Evolutionary conservation across 2,113 vertebrate species (phyloP), one percentile per base, ranked within the genome.

Genomic region (Atractosteus spatula): DNA sequence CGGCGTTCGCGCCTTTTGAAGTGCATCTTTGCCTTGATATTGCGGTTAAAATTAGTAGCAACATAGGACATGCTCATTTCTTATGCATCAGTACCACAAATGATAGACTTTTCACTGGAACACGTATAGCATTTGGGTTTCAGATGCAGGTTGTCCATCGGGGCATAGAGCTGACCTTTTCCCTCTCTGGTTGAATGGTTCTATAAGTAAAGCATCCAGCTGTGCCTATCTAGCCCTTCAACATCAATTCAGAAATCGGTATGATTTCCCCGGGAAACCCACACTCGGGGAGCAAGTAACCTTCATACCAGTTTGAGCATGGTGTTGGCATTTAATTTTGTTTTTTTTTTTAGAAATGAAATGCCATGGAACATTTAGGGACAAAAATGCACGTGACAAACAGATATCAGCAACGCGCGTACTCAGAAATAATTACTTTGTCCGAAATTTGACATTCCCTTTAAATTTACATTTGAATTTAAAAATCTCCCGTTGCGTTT

Each of bases 181-280:
- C 63, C 89, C 88, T 89, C 87, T 84, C 85, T 81, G 84, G 80
- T 86, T 92, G 89, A 92, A 90, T 87, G 81, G 88, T 81, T 82
- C 82, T 76, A 83, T 76, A 82, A 89, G 89, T 83, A 89, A 87
- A 81, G 85, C 79, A 83, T 83, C 94, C 94, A 88, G 90, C 92
- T 92, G 94, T 90, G 91, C 88, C 89, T 89, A 88, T 85, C 89
- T 86, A 83, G 91, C 86, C 91, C 94, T 92, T 93, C 92, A 93
- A 92, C 91, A 86, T 89, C 91, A 91, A 86, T 91, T 93, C 84
- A 81, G 86, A 94, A 95, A 95, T 94, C 88, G 87, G 86, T 91
- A 90, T 94, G 92, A 94, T 94, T 92, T 94, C 84, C 88, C 89
- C 93, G 93, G 91, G 93, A 94, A 94, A 91, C 85, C 77, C 76